These are phyloP conservation scores for Actinia equina DNA, from an alignment of 64 coral and sea anemone genomes.

Conservation along the genomic window DNA sequence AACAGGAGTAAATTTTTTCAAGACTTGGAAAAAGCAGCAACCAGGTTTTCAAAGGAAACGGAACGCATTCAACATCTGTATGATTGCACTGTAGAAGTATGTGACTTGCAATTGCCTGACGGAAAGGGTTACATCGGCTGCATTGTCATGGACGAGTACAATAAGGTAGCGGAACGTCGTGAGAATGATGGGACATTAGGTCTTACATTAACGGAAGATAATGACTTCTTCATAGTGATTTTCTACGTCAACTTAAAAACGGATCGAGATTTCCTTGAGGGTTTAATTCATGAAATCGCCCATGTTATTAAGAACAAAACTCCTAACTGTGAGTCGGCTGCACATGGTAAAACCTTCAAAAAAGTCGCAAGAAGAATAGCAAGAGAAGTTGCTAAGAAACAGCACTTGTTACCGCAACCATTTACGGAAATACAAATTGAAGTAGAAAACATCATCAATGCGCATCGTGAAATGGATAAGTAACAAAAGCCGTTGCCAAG, in stretches of 20 bases:
- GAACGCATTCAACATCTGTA: not conserved
- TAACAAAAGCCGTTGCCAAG: too few relatives aligned
- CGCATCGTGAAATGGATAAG: too few relatives aligned
- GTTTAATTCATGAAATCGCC: not conserved
- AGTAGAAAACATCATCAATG: too few relatives aligned
- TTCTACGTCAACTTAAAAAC: not conserved
- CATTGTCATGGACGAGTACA: not conserved
- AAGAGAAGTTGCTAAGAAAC: too few relatives aligned
- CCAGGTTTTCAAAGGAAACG: not conserved
- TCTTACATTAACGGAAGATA: not conserved
- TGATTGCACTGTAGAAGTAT: not conserved
- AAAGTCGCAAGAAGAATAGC: too few relatives aligned
- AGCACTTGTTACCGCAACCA: too few relatives aligned
- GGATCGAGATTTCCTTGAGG: not conserved
- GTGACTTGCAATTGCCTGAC: not conserved
- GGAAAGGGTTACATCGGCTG: constrained; percentile 12
- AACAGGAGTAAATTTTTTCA: not conserved
- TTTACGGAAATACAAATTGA: too few relatives aligned
- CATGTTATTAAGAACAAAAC: not conserved
- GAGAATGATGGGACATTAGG: too few relatives aligned
- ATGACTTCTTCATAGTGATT: not conserved
- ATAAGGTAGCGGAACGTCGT: too few relatives aligned
- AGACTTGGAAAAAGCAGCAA: not conserved
- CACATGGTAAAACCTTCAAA: too few relatives aligned
- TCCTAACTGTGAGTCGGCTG: not conserved